Evolutionary conservation across 2,797 vertebrate genomes (phyloP).

Genomic region (Xiphophorus birchmanni): DNA sequence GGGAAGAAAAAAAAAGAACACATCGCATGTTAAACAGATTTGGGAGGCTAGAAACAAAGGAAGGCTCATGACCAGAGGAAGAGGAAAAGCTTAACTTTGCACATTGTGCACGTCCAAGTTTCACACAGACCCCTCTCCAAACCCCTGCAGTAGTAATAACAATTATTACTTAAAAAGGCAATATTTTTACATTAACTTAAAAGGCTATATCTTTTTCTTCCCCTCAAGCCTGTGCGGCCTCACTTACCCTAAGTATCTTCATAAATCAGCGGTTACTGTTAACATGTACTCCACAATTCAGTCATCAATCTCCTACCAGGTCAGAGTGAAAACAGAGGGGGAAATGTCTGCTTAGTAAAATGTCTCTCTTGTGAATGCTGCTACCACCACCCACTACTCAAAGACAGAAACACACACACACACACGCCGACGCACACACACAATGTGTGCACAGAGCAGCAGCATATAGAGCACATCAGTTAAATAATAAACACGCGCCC

Average conservation of each 20-base stretch:
- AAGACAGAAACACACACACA: conserved; percentile 48
- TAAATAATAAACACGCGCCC: conserved; percentile 75
- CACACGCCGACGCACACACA: conserved; percentile 19
- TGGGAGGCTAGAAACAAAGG: conserved; percentile 49
- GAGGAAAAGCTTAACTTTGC: conserved; percentile 56
- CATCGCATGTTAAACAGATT: conserved; percentile 27
- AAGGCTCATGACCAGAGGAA: conserved; percentile 47
- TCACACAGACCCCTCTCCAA: conserved; percentile 58
- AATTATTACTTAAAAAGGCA: conserved; percentile 88
- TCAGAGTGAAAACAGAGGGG: conserved; percentile 86
- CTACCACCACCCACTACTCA: conserved; percentile 70
- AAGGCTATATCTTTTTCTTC: conserved; percentile 91
- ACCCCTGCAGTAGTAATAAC: conserved; percentile 78
- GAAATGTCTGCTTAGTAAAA: conserved; percentile 87
- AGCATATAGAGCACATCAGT: conserved; percentile 51
- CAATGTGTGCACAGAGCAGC: conserved; percentile 22
- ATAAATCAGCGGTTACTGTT: conserved; percentile 96
- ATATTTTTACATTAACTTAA: conserved; percentile 93
- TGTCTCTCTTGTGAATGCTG: conserved; percentile 77
- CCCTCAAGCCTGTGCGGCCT: conserved; percentile 90
- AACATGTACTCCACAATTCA: conserved; percentile 91
- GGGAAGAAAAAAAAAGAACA: conserved; percentile 4
- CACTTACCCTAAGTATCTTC: conserved; percentile 98
- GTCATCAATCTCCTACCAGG: conserved; percentile 92
- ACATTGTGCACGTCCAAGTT: conserved; percentile 59